A percentile compares a stretch with the other conserved stretches of the same genome.
These are phyloP conservation scores for Listronotus bonariensis DNA, from an alignment of 1,140 invertebrate species.

Conservation along the genomic window DNA sequence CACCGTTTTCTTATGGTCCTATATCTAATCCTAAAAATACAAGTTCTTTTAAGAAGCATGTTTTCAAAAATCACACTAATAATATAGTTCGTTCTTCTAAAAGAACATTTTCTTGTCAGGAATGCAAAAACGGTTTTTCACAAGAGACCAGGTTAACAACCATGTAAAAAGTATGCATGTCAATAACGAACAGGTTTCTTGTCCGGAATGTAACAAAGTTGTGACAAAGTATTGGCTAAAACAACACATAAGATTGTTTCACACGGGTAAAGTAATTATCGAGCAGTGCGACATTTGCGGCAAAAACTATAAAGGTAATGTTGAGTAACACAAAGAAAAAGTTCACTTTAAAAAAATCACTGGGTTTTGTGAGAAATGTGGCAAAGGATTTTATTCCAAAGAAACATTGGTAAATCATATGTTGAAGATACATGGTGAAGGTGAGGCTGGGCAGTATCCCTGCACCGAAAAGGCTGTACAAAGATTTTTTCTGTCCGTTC, in stretches of 20 bases:
- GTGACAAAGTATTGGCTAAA: no score
- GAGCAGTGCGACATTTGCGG: slow-evolving; percentile 34
- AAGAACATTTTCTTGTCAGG: no score
- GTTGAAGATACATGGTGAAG: slow-evolving; percentile 20
- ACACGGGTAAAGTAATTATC: slow-evolving; percentile 53
- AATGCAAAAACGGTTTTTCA: no score
- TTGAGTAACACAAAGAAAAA: slow-evolving; percentile 53
- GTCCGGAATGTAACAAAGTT: no score
- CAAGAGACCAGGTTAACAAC: no score
- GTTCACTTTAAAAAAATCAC: slow-evolving; percentile 12
- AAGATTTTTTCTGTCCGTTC: slow-evolving; percentile 2
- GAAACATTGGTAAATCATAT: slow-evolving; percentile 21
- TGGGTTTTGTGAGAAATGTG: slow-evolving; percentile 54
- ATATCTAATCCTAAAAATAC: no score
- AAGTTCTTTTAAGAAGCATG: no score
- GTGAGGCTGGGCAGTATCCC: background rate
- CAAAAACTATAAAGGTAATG: slow-evolving; percentile 19
- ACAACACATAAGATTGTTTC: slow-evolving; percentile 42
- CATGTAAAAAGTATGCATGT: no score
- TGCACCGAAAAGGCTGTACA: slow-evolving; percentile 3
- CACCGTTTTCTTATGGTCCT: no score
- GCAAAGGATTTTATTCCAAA: slow-evolving; percentile 54
- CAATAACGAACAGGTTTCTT: no score
- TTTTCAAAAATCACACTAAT: no score
- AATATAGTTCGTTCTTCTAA: no score